Conservation (phyloP, 1,140 invertebrate genomes). For the Bombus fervidus region DNA sequence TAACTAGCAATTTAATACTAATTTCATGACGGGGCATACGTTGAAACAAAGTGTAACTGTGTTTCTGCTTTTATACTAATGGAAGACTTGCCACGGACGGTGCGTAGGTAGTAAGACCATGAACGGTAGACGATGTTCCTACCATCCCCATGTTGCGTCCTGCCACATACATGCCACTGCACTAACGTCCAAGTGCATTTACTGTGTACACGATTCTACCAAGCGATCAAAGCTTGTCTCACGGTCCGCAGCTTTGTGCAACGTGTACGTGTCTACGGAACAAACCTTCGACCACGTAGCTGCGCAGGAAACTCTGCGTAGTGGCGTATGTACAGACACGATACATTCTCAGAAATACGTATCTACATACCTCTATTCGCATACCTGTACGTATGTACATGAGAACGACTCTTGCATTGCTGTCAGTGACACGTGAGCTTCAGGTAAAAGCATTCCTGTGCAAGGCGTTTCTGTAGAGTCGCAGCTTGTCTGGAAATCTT, state of each 20-base stretch:
- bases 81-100: not conserved
- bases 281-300: conserved; percentile 7
- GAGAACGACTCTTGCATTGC: not conserved
- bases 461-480: conserved; percentile 33
- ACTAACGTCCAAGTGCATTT: conserved; percentile 40
- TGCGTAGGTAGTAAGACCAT: not conserved
- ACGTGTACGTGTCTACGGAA: not conserved
- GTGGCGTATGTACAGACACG: not conserved
- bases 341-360: not conserved
- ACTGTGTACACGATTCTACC: conserved; percentile 29
- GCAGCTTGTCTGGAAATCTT: conserved; percentile 29
- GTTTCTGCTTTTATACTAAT: too few relatives aligned
- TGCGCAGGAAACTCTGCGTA: not conserved
- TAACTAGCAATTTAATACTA: too few relatives aligned
- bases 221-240: conserved; percentile 36
- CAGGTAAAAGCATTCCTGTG: conserved; percentile 46
- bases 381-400: not conserved
- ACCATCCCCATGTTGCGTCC: conserved; percentile 6
- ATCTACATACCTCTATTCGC: not conserved
- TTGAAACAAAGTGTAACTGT: too few relatives aligned
- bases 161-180: conserved; percentile 6
- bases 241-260: not conserved
- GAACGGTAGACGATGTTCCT: conserved; percentile 5
- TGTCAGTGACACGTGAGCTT: conserved; percentile 45
- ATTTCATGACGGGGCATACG: too few relatives aligned